phyloP scores from a whole-genome alignment of 2,797 vertebrate species.

The Decapterus maruadsi region DNA sequence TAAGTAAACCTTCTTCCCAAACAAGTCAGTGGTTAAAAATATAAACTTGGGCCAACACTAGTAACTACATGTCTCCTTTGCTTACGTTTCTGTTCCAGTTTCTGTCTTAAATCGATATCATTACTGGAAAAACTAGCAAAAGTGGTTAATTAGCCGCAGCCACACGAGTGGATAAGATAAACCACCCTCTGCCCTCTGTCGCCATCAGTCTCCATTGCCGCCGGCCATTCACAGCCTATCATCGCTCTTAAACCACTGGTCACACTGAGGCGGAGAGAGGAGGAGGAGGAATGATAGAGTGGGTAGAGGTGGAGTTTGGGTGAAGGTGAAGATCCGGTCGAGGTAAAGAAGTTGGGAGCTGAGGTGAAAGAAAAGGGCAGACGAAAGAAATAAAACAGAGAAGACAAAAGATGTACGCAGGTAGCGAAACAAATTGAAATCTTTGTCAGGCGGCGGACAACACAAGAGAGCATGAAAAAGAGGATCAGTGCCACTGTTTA shows the following conservation, averaged over 20 bases:
- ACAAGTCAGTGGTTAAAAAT: constrained; percentile 1
- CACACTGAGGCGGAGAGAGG: constrained; percentile 17
- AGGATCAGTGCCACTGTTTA: constrained; percentile 20
- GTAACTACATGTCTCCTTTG: neutral
- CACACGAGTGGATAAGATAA: constrained; percentile 48
- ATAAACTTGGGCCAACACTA: neutral
- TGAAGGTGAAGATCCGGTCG: constrained; percentile 38
- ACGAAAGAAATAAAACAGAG: constrained; percentile 21
- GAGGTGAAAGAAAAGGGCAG: constrained; percentile 43
- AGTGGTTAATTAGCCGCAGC: constrained; percentile 33
- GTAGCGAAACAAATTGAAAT: constrained; percentile 26
- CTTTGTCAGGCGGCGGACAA: constrained; percentile 14
- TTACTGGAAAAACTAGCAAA: constrained; percentile 1
- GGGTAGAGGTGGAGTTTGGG: constrained; percentile 15
- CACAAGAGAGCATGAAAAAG: constrained; percentile 32
- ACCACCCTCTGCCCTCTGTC: constrained; percentile 31
- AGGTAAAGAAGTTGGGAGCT: constrained; percentile 30
- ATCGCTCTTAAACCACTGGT: constrained; percentile 42
- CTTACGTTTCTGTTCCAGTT: neutral
- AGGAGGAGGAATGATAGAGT: constrained; percentile 25
- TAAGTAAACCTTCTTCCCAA: neutral
- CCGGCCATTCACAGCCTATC: constrained; percentile 43
- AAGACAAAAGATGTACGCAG: constrained; percentile 18
- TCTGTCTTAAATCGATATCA: neutral
- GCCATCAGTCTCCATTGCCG: constrained; percentile 55